Conservation (phyloP, 2,888 invertebrate genomes). For the Meiosimyza decipiens region DNA sequence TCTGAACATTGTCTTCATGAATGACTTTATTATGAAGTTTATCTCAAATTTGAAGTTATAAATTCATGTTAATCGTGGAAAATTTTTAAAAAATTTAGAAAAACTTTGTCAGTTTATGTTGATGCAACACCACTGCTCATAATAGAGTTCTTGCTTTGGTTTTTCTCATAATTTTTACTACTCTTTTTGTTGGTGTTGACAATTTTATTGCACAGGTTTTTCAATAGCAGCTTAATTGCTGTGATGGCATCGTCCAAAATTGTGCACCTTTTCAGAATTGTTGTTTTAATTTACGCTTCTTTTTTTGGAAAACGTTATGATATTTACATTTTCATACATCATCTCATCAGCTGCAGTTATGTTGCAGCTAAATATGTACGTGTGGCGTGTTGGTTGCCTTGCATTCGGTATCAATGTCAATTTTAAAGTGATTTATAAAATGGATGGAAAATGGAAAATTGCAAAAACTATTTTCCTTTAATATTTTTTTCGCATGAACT, state of each 20-base stretch:
- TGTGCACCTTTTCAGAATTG: not conserved
- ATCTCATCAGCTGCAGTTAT: too few species aligned
- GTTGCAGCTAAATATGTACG: too few species aligned
- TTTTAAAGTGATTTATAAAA: conserved; percentile 31
- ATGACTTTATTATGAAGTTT: too few species aligned
- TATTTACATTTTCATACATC: too few species aligned
- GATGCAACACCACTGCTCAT: too few species aligned
- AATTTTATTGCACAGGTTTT: not conserved
- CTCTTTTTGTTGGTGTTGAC: not conserved
- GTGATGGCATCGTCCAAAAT: not conserved
- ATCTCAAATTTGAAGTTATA: too few species aligned
- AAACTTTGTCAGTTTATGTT: too few species aligned
- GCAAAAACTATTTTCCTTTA: not conserved
- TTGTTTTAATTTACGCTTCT: not conserved
- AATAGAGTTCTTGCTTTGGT: too few species aligned
- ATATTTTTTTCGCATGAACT: not conserved
- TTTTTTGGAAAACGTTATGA: not conserved
- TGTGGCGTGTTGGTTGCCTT: conserved; percentile 21
- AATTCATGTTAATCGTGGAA: too few species aligned
- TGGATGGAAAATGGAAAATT: conserved; percentile 8
- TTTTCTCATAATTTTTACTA: too few species aligned
- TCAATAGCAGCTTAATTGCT: conserved; percentile 15
- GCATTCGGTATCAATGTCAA: conserved; percentile 28
- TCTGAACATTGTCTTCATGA: too few species aligned
- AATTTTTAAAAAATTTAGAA: too few species aligned